phyloP scores from a whole-genome alignment of 2,888 invertebrate species.

The Ditula angustiorana region DNA sequence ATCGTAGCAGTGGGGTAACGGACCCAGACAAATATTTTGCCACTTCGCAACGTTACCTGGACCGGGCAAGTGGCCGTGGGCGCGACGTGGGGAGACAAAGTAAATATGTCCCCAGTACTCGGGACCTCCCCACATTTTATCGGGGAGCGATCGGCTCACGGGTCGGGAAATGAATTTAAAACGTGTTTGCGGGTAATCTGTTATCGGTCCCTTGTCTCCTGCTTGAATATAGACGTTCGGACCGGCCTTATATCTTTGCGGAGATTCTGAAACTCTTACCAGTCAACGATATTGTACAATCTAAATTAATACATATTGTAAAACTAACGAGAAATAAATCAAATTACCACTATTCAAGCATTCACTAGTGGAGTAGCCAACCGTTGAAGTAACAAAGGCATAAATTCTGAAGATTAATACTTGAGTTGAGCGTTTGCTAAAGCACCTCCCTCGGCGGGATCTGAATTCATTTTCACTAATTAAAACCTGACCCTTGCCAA shows the following conservation, averaged over 20 bases:
- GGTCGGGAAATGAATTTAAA: conserved; percentile 86
- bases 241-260: conserved; percentile 67
- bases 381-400: conserved; percentile 3
- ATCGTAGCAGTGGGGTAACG: conserved; percentile 78
- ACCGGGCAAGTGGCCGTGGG: conserved; percentile 80
- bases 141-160: conserved; percentile 83
- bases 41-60: conserved; percentile 83
- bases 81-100: conserved; percentile 79
- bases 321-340: not conserved
- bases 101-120: conserved; percentile 83
- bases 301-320: not conserved
- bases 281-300: not conserved
- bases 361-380: not conserved
- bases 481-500: conserved; percentile 49
- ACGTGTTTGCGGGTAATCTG: conserved; percentile 86
- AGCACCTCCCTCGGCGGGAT: conserved; percentile 44
- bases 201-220: conserved; percentile 85
- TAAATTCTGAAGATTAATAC: conserved; percentile 36
- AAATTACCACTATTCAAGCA: not conserved
- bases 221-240: conserved; percentile 81
- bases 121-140: conserved; percentile 83
- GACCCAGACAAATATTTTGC: conserved; percentile 82
- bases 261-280: conserved; percentile 65
- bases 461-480: conserved; percentile 50
- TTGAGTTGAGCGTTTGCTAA: conserved; percentile 38